Percentiles rank a stretch among this genome's conserved stretches.
These are phyloP conservation scores for Scaptomyza polygonia DNA, from an alignment of 2,888 invertebrate species.

Conservation along the genomic window DNA sequence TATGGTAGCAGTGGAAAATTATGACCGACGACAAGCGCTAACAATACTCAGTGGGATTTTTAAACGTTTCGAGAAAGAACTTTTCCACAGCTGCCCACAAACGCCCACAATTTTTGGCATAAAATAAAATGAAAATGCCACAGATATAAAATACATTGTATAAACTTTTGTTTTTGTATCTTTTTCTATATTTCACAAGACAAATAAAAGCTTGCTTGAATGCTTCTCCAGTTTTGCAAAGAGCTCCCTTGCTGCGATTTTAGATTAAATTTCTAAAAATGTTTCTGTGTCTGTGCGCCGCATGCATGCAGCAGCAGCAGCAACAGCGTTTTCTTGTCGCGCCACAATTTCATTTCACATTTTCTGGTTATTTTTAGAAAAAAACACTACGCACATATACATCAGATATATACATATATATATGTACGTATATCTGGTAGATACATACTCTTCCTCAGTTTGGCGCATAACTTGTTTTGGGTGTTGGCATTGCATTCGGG, in stretches of 20 bases:
- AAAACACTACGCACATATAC: constrained; percentile 24
- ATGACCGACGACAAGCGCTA: constrained; percentile 74
- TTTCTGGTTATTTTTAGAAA: constrained; percentile 70
- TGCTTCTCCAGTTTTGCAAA: constrained; percentile 50
- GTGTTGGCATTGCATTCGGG: constrained; percentile 55
- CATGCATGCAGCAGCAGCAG: constrained; percentile 60
- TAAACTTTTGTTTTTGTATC: constrained; percentile 1
- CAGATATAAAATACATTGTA: constrained; percentile 3
- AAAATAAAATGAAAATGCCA: constrained; percentile 42
- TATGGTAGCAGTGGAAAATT: constrained; percentile 24
- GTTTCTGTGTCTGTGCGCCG: constrained; percentile 50
- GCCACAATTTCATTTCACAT: constrained; percentile 73
- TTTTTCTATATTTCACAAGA: constrained; percentile 33
- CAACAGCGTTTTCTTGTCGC: constrained; percentile 51
- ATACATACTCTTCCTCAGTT: constrained; percentile 43
- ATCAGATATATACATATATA: constrained; percentile 19
- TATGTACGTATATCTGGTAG: constrained; percentile 18
- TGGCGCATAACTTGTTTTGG: constrained; percentile 64
- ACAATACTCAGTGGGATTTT: constrained; percentile 51
- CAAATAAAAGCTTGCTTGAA: constrained; percentile 3
- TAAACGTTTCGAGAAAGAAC: constrained; percentile 56
- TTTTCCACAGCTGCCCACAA: constrained; percentile 44
- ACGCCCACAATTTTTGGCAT: constrained; percentile 40
- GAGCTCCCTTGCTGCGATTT: constrained; percentile 55
- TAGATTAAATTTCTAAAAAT: constrained; percentile 74